Conservation (phyloP, 2,888 invertebrate genomes). For the Spodoptera picta region DNA sequence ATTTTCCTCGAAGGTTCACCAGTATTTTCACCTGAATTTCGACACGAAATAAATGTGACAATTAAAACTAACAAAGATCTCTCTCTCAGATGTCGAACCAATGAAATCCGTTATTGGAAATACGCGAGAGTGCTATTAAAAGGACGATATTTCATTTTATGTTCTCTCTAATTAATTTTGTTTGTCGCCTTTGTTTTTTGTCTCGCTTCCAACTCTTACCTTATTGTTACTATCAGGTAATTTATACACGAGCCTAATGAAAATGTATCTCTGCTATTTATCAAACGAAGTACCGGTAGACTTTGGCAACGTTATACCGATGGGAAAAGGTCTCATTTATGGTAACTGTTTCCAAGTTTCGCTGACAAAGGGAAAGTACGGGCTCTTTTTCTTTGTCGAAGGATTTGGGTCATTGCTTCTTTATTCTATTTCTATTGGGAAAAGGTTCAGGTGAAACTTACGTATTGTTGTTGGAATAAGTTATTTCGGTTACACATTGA, state of each 20-base stretch:
- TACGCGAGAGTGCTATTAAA: slow-evolving; percentile 38
- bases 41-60: slow-evolving; percentile 33
- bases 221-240: slow-evolving; percentile 55
- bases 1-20: slow-evolving; percentile 37
- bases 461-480: slow-evolving; percentile 44
- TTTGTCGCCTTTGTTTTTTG: slow-evolving; percentile 44
- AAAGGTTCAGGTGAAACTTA: slow-evolving; percentile 57
- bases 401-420: slow-evolving; percentile 77
- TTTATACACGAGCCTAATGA: slow-evolving; percentile 69
- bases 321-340: slow-evolving; percentile 71
- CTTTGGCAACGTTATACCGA: slow-evolving; percentile 59
- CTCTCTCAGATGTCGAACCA: slow-evolving; percentile 31
- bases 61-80: slow-evolving; percentile 31
- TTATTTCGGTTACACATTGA: slow-evolving; percentile 37
- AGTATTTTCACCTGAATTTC: slow-evolving; percentile 31
- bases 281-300: slow-evolving; percentile 66
- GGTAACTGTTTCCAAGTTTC: slow-evolving; percentile 72
- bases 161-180: slow-evolving; percentile 46
- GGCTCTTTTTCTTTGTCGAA: slow-evolving; percentile 67
- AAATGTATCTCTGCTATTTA: slow-evolving; percentile 79
- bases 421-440: slow-evolving; percentile 64
- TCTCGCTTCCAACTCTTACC: slow-evolving; percentile 36
- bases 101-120: slow-evolving; percentile 44
- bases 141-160: slow-evolving; percentile 42
- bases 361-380: slow-evolving; percentile 76